Percentiles rank a stretch among this genome's conserved stretches.
phyloP scores from a whole-genome alignment of 2,888 invertebrate species.

The Hirtodrosophila confusa region DNA sequence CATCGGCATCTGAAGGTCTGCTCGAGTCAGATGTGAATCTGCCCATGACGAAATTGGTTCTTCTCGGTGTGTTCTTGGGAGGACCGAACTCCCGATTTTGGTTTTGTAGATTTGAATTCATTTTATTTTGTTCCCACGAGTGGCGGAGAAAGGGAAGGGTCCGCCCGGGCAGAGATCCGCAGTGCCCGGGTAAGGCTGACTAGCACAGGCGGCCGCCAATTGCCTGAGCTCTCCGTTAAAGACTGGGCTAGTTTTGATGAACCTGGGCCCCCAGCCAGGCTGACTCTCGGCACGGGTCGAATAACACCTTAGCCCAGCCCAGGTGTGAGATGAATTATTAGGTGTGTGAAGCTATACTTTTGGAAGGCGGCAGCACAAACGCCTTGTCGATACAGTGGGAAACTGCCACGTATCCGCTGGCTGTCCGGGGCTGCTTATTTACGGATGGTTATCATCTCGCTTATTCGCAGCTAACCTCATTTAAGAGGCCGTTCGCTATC shows the following conservation, averaged over 20 bases:
- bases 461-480: slow-evolving; percentile 32
- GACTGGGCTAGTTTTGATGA: slow-evolving; percentile 23
- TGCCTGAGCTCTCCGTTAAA: slow-evolving; percentile 27
- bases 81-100: slow-evolving; percentile 10
- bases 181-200: slow-evolving; percentile 21
- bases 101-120: slow-evolving; percentile 21
- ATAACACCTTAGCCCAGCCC: slow-evolving; percentile 32
- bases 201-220: slow-evolving; percentile 21
- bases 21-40: background rate
- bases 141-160: slow-evolving; percentile 2
- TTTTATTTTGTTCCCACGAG: slow-evolving; percentile 22
- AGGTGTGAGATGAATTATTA: slow-evolving; percentile 6
- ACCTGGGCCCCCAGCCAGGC: slow-evolving; percentile 25
- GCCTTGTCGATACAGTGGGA: slow-evolving; percentile 13
- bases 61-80: slow-evolving; percentile 12
- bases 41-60: background rate
- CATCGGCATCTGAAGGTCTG: background rate
- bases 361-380: slow-evolving; percentile 13
- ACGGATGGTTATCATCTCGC: background rate
- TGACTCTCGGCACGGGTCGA: slow-evolving; percentile 37
- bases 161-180: slow-evolving; percentile 35
- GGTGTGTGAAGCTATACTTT: slow-evolving; percentile 3
- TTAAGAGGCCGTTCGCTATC: slow-evolving; percentile 26
- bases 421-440: slow-evolving; percentile 34
- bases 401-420: slow-evolving; percentile 8